Evolutionary conservation across 2,888 invertebrate species (phyloP), one percentile per base, ranked within the genome.

Genomic region (Amiota communis): DNA sequence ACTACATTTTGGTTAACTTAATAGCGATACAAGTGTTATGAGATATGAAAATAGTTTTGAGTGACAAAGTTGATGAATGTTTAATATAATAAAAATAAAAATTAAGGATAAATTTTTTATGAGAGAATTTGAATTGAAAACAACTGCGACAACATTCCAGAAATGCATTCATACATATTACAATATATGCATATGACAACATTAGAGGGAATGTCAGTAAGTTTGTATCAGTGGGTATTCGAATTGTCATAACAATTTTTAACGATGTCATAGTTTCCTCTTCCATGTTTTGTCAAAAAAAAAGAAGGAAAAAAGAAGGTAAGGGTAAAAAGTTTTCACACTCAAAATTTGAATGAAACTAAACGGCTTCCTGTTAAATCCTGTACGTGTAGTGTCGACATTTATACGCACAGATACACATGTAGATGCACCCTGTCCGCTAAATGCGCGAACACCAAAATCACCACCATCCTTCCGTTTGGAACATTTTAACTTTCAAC

Each of bases 311-410:
- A 36, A 36, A 36, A 36, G 6, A 36, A 36, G 6, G 0, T 2
- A 36, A 36, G 36, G 36, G 2, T 2, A 36, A 36, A 36, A 63
- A 63, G 13, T 63, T 63, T 63, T 46, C 36, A 6, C 63, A 63
- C n/a, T 53, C 15, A 48, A 68, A 68, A 51, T 68, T 68, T 68
- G 67, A 68, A 51, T 68, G 36, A 20, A 68, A 68, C 67, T 68
- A 68, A 68, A 68, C 17, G 67, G 53, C 47, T 68, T 68, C 67
- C 67, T 49, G 51, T 47, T 20, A 20, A 59, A 20, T 15, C 20
- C 10, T 17, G 59, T 20, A 59, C 59, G 59, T 59, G 15, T 59
- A 53, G 15, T 23, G 20, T 17, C 59, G 20, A 15, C 17, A 59
- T 11, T 15, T 17, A 57, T 15, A 59, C 59, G 36, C 36, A 59